phyloP scores from a whole-genome alignment of 2,113 vertebrate genomes.

The Heterotis niloticus region DNA sequence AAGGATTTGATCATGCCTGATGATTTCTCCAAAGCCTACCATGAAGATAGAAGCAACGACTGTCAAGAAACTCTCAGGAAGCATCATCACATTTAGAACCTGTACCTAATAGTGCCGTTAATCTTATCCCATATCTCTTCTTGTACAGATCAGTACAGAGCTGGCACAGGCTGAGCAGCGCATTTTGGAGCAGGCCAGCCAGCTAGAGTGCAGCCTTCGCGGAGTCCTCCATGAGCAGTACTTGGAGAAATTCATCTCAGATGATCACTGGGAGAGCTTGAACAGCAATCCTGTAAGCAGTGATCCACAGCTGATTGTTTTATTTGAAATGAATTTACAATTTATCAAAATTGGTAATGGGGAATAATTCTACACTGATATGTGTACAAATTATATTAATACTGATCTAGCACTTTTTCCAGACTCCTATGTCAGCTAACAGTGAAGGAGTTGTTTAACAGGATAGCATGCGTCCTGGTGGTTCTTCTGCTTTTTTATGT shows the following conservation, averaged over 20 bases:
- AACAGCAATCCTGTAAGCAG: slow-evolving; percentile 45
- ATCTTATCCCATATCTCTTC: not conserved
- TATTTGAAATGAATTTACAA: too few species aligned
- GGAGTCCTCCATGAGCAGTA: slow-evolving; percentile 68
- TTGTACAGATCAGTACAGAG: slow-evolving; percentile 62
- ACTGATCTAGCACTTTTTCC: not conserved
- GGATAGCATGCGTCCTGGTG: too few species aligned
- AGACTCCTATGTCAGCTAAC: not conserved
- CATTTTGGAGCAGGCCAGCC: slow-evolving; percentile 47
- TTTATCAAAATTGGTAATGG: too few species aligned
- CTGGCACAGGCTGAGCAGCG: slow-evolving; percentile 56
- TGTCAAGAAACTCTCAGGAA: too few species aligned
- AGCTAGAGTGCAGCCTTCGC: slow-evolving; percentile 61
- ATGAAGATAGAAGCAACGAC: too few species aligned
- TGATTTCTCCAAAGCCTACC: too few species aligned
- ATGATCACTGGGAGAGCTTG: slow-evolving; percentile 71
- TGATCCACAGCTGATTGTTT: too few species aligned
- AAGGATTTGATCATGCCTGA: too few species aligned
- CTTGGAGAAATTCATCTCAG: slow-evolving; percentile 60
- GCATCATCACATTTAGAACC: not conserved
- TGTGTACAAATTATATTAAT: too few species aligned
- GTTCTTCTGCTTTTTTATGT: not conserved
- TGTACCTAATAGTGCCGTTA: too few species aligned
- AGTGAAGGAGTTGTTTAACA: too few species aligned
- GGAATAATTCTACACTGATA: too few species aligned